phyloP scores from a whole-genome alignment of 2,888 invertebrate genomes.

The Catocala nupta region DNA sequence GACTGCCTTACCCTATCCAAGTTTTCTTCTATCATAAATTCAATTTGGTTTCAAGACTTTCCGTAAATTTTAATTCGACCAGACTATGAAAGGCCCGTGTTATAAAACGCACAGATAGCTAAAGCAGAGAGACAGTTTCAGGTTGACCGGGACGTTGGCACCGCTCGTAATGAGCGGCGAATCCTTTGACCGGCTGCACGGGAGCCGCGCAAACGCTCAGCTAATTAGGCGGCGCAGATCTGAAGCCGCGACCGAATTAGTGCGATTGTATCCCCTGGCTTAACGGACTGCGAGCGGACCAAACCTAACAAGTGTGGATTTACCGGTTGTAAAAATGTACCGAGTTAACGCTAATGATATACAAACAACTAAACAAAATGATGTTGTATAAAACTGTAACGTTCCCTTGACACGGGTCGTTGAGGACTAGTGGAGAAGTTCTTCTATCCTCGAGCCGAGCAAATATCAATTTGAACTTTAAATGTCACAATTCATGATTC shows the following conservation, averaged over 20 bases:
- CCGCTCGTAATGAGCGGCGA: conserved; percentile 81
- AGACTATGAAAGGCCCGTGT: conserved; percentile 31
- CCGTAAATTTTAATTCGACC: conserved; percentile 58
- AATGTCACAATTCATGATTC: conserved; percentile 75
- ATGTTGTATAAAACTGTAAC: conserved; percentile 25
- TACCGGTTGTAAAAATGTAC: conserved; percentile 21
- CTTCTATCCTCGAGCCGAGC: conserved; percentile 53
- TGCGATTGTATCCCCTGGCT: conserved; percentile 73
- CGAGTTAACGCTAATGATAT: conserved; percentile 28
- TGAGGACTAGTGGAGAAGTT: conserved; percentile 47
- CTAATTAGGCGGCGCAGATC: conserved; percentile 84
- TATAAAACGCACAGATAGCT: conserved; percentile 62
- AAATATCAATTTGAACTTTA: conserved; percentile 85
- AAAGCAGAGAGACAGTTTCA: conserved; percentile 68
- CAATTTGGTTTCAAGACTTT: conserved; percentile 59
- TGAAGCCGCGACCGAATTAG: conserved; percentile 82
- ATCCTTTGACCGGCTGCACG: conserved; percentile 83
- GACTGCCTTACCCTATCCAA: conserved; percentile 73
- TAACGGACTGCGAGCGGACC: conserved; percentile 61
- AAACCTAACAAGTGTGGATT: conserved; percentile 58
- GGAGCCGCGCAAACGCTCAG: conserved; percentile 73
- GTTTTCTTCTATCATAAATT: conserved; percentile 70
- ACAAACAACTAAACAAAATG: conserved; percentile 24
- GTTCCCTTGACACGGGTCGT: conserved; percentile 57
- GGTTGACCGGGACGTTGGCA: conserved; percentile 67